Evolutionary conservation across 2,113 vertebrate genomes (phyloP).

Genomic region (Mobula hypostoma): DNA sequence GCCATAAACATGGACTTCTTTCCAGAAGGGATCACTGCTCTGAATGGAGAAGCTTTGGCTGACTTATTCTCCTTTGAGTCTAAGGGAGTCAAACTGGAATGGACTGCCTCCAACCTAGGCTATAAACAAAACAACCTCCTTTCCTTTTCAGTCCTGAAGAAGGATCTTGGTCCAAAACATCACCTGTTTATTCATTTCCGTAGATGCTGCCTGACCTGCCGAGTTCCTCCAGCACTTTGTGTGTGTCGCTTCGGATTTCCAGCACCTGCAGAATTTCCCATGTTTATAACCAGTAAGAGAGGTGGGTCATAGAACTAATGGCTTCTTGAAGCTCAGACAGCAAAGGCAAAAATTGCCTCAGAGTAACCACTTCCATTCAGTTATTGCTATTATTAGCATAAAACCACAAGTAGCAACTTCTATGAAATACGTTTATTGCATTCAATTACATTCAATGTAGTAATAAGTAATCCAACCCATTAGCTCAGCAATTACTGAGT

Average conservation of each 20-base stretch:
- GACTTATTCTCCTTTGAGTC: not conserved
- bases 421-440: not conserved
- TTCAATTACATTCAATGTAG: constrained; percentile 26
- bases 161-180: too few species aligned
- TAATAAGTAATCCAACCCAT: constrained; percentile 22
- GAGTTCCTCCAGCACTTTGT: too few species aligned
- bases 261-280: too few species aligned
- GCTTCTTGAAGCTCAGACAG: not conserved
- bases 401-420: not conserved
- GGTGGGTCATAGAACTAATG: not conserved
- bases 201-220: too few species aligned
- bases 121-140: not conserved
- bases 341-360: not conserved
- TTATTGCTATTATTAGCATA: not conserved
- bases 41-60: not conserved
- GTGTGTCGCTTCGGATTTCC: too few species aligned
- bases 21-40: not conserved
- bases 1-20: not conserved
- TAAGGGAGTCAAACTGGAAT: not conserved
- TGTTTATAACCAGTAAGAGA: not conserved
- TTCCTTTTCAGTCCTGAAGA: too few species aligned
- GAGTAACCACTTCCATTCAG: not conserved
- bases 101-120: not conserved
- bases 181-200: too few species aligned
- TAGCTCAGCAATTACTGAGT: not conserved